These are phyloP conservation scores for Andrena hattorfiana DNA, from an alignment of 2,888 invertebrate species.

Conservation along the genomic window DNA sequence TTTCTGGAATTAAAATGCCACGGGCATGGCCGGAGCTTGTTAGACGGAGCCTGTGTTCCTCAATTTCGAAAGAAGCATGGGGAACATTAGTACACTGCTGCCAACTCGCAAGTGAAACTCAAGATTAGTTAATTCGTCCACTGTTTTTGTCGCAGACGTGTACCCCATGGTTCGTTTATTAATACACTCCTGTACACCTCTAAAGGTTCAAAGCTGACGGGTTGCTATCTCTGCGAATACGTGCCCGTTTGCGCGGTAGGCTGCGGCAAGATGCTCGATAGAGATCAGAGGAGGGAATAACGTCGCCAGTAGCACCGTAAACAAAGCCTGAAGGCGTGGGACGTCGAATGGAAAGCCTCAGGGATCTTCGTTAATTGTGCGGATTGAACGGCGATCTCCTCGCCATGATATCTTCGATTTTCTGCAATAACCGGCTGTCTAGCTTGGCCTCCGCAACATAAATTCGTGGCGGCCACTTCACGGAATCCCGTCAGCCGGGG, in stretches of 20 bases:
- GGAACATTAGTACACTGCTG: background rate
- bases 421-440: slow-evolving; percentile 66
- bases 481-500: slow-evolving; percentile 14
- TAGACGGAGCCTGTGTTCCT: background rate
- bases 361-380: slow-evolving; percentile 79
- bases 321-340: slow-evolving; percentile 80
- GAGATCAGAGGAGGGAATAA: slow-evolving; percentile 73
- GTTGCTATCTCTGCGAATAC: slow-evolving; percentile 23
- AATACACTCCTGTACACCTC: background rate
- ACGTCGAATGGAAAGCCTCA: slow-evolving; percentile 72
- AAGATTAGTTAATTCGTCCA: background rate
- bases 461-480: slow-evolving; percentile 51
- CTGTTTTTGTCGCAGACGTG: background rate
- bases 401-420: slow-evolving; percentile 71
- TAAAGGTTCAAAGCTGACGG: slow-evolving; percentile 19
- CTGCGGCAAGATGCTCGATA: slow-evolving; percentile 72
- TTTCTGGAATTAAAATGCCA: slow-evolving; percentile 51
- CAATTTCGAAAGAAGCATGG: background rate
- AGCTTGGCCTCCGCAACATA: slow-evolving; percentile 34
- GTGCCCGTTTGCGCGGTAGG: slow-evolving; percentile 31
- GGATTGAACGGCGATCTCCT: slow-evolving; percentile 73
- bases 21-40: background rate
- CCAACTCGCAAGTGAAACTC: background rate
- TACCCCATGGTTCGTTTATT: slow-evolving; percentile 9
- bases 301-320: slow-evolving; percentile 76